Evolutionary conservation across 2,797 vertebrate genomes (phyloP), one percentile per base, ranked within the genome.

Genomic region (Sebastiscus albofasciatus): DNA sequence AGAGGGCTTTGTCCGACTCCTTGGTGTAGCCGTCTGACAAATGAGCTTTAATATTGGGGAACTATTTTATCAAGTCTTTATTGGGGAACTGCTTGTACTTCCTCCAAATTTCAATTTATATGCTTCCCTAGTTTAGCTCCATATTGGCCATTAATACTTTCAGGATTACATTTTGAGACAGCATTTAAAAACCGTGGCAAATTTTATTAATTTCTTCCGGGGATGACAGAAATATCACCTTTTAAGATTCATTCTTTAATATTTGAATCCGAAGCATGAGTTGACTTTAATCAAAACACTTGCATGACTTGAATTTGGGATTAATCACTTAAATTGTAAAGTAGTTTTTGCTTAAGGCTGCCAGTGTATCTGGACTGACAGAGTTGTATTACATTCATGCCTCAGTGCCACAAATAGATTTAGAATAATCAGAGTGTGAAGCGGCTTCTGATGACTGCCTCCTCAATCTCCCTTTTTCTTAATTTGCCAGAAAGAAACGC

Each of bases 401-500:
- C 72, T 83, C 68, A 26, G 67, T 69, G 75, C 74, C 52, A 77
- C 66, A 67, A 85, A 86, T 79, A 86, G 71, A 90, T 79, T 76
- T 85, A 22, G 80, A 81, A 84, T 85, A 12, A 90, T 85, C 72
- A 18, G 75, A 61, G 79, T 75, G 78, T 83, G 71, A 80, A 86
- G 78, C 62, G 26, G 75, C 73, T 72, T 27, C 68, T 77, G 74
- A 90, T 91, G 77, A 75, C 72, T 11, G 29, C 72, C 86, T 87
- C 87, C 20, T 84, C 83, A 59, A 65, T 79, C 82, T 87, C 84
- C 56, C 29, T 26, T 66, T 79, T 75, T 75, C 56, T 71, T 85
- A 77, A 75, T 83, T 82, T 79, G 31, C 64, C 26, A 59, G 56
- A 68, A 36, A 60, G 64, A 68, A 16, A 52, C 6, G 6, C 6